Evolutionary conservation across 2,888 invertebrate genomes (phyloP).

Genomic region (Malacosoma neustria): DNA sequence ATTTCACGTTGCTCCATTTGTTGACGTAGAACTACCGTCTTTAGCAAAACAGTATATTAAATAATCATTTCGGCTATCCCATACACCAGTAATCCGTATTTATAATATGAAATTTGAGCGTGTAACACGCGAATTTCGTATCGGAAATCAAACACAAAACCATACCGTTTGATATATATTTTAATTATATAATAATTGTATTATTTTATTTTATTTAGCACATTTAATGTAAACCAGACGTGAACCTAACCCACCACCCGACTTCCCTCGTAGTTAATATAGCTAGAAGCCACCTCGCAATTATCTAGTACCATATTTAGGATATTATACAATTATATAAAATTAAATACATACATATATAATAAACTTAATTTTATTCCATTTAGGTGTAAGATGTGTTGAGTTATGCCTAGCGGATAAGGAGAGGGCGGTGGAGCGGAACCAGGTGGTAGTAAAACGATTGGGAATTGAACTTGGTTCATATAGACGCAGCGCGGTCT

Average conservation of each 20-base stretch:
- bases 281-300: conserved; percentile 65
- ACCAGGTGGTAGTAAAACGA: background rate
- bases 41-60: too few relatives aligned
- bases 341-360: conserved; percentile 24
- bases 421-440: background rate
- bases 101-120: too few relatives aligned
- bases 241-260: background rate
- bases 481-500: conserved; percentile 26
- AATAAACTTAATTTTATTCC: conserved; percentile 58
- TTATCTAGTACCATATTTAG: conserved; percentile 48
- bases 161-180: too few relatives aligned
- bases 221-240: background rate
- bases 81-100: too few relatives aligned
- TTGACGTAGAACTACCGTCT: too few relatives aligned
- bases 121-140: too few relatives aligned
- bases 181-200: too few relatives aligned
- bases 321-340: conserved; percentile 21
- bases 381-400: conserved; percentile 57
- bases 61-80: too few relatives aligned
- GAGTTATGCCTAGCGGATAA: conserved; percentile 28
- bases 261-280: conserved; percentile 11
- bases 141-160: too few relatives aligned
- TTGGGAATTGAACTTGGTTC: background rate
- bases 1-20: too few relatives aligned
- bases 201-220: too few relatives aligned